Evolutionary conservation across 2,888 invertebrate species (phyloP).

Genomic region (Slavum lentiscoides): DNA sequence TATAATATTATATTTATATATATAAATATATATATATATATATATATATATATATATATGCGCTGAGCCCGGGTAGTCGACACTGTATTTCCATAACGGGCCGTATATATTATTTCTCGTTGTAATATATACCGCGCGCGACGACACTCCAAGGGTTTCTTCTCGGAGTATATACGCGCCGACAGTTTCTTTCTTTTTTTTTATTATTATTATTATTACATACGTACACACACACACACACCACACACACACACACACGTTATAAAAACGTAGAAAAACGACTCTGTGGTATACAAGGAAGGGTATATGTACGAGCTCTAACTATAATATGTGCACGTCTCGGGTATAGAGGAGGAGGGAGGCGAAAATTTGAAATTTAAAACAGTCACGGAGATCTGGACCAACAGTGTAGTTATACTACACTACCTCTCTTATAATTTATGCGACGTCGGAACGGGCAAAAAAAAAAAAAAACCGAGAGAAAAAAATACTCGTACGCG

Average conservation of each 20-base stretch:
- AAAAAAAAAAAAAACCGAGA: background rate
- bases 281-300: too few species aligned
- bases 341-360: background rate
- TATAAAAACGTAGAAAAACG: too few species aligned
- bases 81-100: constrained; percentile 30
- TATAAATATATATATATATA: too few species aligned
- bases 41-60: too few species aligned
- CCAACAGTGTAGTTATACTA: background rate
- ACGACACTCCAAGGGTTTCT: constrained; percentile 22
- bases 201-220: background rate
- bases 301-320: too few species aligned
- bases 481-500: too few species aligned
- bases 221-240: background rate
- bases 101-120: background rate
- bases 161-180: too few species aligned
- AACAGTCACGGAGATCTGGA: constrained; percentile 16
- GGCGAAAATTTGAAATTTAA: constrained; percentile 37
- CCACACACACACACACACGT: background rate
- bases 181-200: background rate
- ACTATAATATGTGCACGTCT: background rate
- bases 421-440: constrained; percentile 2
- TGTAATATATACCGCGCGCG: background rate
- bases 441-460: background rate
- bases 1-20: background rate
- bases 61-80: too few species aligned